Conservation (phyloP, 2,113 vertebrate genomes). For the Felis chaus region DNA sequence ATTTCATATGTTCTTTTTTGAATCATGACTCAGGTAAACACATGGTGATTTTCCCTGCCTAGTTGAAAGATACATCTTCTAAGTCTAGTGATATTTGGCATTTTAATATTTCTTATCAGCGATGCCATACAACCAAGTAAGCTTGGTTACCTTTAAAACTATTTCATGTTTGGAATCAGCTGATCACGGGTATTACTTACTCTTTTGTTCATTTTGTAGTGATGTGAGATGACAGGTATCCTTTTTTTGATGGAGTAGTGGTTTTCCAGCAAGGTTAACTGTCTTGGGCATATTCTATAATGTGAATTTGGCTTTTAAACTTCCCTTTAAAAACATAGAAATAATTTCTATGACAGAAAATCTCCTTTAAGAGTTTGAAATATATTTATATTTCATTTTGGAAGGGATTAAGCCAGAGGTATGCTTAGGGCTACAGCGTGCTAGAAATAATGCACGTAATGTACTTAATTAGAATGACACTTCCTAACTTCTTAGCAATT, state of each 20-base stretch:
- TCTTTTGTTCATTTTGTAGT: not conserved
- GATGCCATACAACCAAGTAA: not conserved
- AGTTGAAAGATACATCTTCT: conserved; percentile 19
- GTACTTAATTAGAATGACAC: not conserved
- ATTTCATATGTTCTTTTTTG: conserved; percentile 29
- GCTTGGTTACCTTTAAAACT: not conserved
- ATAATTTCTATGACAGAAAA: not conserved
- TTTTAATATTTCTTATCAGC: conserved; percentile 44
- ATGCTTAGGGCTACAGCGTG: not conserved
- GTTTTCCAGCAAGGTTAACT: not conserved
- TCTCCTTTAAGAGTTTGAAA: not conserved
- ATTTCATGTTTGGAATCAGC: not conserved
- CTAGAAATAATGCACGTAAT: not conserved
- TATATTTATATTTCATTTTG: not conserved
- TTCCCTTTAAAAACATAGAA: conserved; percentile 9
- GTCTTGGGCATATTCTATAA: not conserved
- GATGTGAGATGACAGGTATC: not conserved
- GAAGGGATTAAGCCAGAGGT: not conserved
- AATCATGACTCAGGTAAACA: conserved; percentile 8
- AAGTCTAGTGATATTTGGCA: not conserved
- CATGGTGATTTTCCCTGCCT: not conserved
- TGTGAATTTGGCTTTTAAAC: not conserved
- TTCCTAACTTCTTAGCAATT: not conserved
- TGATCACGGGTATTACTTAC: not conserved
- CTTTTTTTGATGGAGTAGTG: not conserved